Conservation (phyloP, 1,140 invertebrate genomes). For the Brachionus angularis region DNA sequence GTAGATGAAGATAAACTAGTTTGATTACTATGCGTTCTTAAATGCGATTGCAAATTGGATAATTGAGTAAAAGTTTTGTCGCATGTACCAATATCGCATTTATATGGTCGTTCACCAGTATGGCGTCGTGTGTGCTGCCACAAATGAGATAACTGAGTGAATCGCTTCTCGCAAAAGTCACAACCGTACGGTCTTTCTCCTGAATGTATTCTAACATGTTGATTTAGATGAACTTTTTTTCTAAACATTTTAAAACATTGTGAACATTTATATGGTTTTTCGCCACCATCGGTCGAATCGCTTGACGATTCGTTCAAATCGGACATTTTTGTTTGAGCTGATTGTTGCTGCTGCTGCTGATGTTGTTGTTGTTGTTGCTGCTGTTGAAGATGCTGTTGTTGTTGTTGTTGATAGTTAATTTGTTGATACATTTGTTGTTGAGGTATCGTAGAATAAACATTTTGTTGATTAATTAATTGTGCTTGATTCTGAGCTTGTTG, state of each 20-base stretch:
- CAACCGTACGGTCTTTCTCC: conserved; percentile 57
- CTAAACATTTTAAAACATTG: conserved; percentile 56
- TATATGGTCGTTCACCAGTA: conserved; percentile 61
- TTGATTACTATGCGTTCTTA: conserved; percentile 30
- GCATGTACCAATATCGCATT: conserved; percentile 55
- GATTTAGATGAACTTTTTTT: conserved; percentile 51
- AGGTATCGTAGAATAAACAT: too few relatives aligned
- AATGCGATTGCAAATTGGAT: conserved; percentile 42
- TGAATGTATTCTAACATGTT: conserved; percentile 49
- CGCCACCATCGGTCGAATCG: conserved; percentile 45
- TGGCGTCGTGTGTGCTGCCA: conserved; percentile 73
- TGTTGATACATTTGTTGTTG: not conserved
- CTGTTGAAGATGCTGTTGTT: not conserved
- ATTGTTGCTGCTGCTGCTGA: not conserved
- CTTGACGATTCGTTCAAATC: conserved; percentile 3
- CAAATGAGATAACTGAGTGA: conserved; percentile 84
- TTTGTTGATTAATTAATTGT: not conserved
- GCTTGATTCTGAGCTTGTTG: not conserved
- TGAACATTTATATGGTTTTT: conserved; percentile 53
- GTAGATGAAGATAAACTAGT: not conserved
- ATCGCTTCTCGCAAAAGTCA: conserved; percentile 85
- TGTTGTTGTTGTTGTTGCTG: not conserved
- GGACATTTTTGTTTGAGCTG: too few relatives aligned
- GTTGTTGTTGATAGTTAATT: too few relatives aligned
- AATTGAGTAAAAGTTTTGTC: conserved; percentile 59